These are phyloP conservation scores for Epizoanthus rinbou DNA, from an alignment of 92 coral and sea anemone species.

Conservation along the genomic window DNA sequence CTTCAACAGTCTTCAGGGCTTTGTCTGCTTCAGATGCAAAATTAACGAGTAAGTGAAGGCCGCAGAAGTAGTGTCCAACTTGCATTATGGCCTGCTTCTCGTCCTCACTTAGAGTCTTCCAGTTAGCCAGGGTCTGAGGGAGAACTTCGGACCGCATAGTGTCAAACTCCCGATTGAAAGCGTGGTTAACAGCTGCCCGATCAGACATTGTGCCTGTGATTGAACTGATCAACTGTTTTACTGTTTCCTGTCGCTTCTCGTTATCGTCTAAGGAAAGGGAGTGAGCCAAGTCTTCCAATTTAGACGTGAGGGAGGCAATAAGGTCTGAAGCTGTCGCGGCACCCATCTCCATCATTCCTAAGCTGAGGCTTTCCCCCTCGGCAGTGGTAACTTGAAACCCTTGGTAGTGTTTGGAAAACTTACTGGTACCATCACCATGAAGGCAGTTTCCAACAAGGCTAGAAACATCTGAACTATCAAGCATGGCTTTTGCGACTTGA, in stretches of 20 bases:
- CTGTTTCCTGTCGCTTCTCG: not conserved
- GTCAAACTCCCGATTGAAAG: slow-evolving; percentile 11
- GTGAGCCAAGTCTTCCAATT: not conserved
- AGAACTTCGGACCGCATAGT: not conserved
- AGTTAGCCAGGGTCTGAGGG: not conserved
- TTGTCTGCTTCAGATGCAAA: slow-evolving; percentile 4
- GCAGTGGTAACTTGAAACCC: not conserved
- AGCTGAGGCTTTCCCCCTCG: not conserved
- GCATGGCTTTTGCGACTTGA: not conserved
- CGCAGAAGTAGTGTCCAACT: slow-evolving; percentile 12
- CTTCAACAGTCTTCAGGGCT: slow-evolving; percentile 14
- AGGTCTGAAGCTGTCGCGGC: slow-evolving; percentile 11
- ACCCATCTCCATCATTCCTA: slow-evolving; percentile 16
- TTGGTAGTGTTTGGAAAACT: not conserved
- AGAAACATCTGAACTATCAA: not conserved
- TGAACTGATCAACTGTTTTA: not conserved
- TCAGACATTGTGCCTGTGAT: not conserved
- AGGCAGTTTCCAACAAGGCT: not conserved
- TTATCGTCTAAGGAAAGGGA: not conserved
- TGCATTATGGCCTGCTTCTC: slow-evolving; percentile 13
- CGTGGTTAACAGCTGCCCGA: too few relatives aligned
- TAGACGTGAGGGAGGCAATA: not conserved
- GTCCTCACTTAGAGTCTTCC: not conserved
- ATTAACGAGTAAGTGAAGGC: slow-evolving; percentile 1
- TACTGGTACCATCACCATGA: not conserved